Evolutionary conservation across 1,140 invertebrate species (phyloP).

Genomic region (Meloidogyne floridensis): DNA sequence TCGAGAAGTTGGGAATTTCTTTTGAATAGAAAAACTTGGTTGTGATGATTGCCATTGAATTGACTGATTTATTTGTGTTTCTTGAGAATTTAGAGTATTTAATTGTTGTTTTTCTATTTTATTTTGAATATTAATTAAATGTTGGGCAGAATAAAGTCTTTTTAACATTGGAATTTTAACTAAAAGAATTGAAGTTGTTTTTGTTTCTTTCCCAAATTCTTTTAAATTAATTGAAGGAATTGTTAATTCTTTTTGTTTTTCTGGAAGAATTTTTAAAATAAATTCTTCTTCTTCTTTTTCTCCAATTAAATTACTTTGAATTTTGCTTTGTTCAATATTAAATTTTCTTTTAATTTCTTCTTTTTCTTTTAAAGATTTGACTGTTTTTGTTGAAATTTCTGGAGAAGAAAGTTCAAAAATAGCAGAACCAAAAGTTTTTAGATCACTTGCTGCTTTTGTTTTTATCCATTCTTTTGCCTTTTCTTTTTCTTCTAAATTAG

Average conservation of each 20-base stretch:
- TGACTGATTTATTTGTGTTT: constrained; percentile 2
- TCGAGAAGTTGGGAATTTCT: not conserved
- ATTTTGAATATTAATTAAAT: constrained; percentile 1
- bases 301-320: constrained; percentile 12
- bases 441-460: not conserved
- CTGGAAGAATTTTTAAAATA: not conserved
- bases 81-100: constrained; percentile 1
- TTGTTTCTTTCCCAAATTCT: not conserved
- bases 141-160: not conserved
- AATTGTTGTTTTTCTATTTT: not conserved
- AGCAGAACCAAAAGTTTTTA: not conserved
- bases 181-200: constrained; percentile 6
- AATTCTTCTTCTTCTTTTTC: not conserved
- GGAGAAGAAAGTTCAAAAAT: constrained; percentile 20
- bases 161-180: constrained; percentile 6
- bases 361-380: not conserved
- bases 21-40: constrained; percentile 1
- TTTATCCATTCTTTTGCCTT: not conserved
- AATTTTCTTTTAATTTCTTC: constrained; percentile 9
- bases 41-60: not conserved
- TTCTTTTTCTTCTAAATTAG: constrained; percentile 16
- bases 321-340: constrained; percentile 15
- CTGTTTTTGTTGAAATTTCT: not conserved
- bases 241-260: not conserved
- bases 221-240: not conserved